Percentiles rank a stretch among this genome's conserved stretches.
These are phyloP conservation scores for Bombus ignitus DNA, from an alignment of 1,140 invertebrate genomes.

Conservation along the genomic window DNA sequence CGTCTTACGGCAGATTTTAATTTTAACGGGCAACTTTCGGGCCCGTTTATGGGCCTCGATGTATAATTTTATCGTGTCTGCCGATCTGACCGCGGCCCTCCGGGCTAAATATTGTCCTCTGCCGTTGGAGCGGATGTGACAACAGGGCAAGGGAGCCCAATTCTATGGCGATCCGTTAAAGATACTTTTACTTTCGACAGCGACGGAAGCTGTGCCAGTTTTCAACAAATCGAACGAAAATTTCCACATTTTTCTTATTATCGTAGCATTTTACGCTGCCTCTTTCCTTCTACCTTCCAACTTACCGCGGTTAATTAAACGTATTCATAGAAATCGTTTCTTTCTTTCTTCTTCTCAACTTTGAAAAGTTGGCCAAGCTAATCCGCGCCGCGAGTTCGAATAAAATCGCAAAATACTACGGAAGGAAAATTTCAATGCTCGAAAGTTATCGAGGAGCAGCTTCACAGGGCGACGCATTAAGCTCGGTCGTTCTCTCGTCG, in stretches of 20 bases:
- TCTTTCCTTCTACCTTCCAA: too few species aligned
- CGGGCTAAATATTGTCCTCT: constrained; percentile 67
- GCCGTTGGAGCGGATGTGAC: constrained; percentile 48
- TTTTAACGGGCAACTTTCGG: constrained; percentile 77
- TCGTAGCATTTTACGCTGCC: not conserved
- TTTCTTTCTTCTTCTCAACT: too few species aligned
- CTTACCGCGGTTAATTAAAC: too few species aligned
- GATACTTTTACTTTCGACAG: constrained; percentile 49
- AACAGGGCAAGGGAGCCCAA: not conserved
- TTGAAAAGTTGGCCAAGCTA: too few species aligned
- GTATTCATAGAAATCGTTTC: too few species aligned
- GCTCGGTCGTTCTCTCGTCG: not conserved
- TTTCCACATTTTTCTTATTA: not conserved
- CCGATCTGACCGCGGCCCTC: constrained; percentile 76
- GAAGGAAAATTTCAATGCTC: too few species aligned
- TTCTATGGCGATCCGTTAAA: constrained; percentile 3
- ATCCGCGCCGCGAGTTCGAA: too few species aligned
- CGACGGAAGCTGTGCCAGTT: not conserved
- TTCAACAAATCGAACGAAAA: not conserved
- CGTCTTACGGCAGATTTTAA: constrained; percentile 78
- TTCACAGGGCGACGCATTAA: not conserved
- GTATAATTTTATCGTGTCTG: constrained; percentile 80
- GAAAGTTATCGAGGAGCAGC: too few species aligned
- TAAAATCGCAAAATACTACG: too few species aligned
- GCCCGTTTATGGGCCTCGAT: constrained; percentile 77